Evolutionary conservation across 2,113 vertebrate species (phyloP).

Genomic region (Nannospalax galili): DNA sequence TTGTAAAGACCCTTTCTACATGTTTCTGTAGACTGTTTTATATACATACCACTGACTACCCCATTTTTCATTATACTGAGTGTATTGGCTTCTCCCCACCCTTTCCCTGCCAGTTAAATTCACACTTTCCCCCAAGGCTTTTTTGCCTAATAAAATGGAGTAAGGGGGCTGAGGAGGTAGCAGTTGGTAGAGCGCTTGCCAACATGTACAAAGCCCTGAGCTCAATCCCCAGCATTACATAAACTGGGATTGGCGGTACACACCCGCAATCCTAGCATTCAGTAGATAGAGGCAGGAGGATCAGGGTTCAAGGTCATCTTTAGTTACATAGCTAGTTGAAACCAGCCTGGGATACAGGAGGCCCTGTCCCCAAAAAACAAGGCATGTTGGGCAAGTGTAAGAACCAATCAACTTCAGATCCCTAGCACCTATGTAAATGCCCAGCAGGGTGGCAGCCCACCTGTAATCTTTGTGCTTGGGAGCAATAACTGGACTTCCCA

Average conservation of each 20-base stretch:
- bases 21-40: too few species aligned
- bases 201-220: neutral
- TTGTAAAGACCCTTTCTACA: too few species aligned
- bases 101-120: neutral
- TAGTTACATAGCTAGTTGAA: neutral
- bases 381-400: too few species aligned
- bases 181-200: too few species aligned
- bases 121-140: neutral
- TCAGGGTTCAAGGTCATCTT: neutral
- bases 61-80: neutral
- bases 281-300: neutral
- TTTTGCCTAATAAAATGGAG: neutral
- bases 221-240: neutral
- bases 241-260: neutral
- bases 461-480: neutral
- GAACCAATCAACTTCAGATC: neutral
- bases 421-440: neutral
- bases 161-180: too few species aligned
- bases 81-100: neutral
- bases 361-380: neutral
- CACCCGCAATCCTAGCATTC: too few species aligned
- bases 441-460: neutral
- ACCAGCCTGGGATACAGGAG: neutral
- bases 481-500: neutral
- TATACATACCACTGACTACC: too few species aligned